Evolutionary conservation across 1,140 invertebrate species (phyloP).

Genomic region (Heliconius eleuchia): DNA sequence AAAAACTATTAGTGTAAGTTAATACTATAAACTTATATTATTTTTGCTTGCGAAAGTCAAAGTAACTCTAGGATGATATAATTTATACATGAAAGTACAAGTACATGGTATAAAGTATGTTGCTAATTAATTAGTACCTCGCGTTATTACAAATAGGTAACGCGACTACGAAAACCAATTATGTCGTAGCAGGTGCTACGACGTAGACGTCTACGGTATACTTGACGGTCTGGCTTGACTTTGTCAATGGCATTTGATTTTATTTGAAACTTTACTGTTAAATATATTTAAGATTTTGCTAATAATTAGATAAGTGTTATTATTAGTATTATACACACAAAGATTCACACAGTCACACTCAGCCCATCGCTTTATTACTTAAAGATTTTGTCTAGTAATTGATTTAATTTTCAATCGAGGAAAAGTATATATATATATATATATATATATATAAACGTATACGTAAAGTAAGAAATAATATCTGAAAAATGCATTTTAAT

Average conservation of each 20-base stretch:
- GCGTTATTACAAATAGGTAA: conserved; percentile 9
- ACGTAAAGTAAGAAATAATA: no score
- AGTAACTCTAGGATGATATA: neutral
- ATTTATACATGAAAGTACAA: neutral
- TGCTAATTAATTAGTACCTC: conserved; percentile 11
- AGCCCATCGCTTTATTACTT: no score
- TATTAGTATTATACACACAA: no score
- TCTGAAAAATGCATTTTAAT: no score
- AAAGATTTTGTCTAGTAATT: no score
- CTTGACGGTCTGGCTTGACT: neutral
- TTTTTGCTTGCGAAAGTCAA: neutral
- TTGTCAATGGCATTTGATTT: neutral
- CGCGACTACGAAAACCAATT: conserved; percentile 3
- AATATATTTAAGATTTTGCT: no score
- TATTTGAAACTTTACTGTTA: neutral
- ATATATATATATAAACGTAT: no score
- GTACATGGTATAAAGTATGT: neutral
- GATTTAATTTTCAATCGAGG: no score
- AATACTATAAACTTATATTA: neutral
- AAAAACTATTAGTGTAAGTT: no score
- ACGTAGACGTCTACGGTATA: conserved; percentile 3
- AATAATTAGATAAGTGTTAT: no score
- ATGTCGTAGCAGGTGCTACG: conserved; percentile 1
- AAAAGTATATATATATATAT: no score
- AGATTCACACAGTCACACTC: no score